Evolutionary conservation across 2,888 invertebrate species (phyloP).

Genomic region (Sinentomon sp.): DNA sequence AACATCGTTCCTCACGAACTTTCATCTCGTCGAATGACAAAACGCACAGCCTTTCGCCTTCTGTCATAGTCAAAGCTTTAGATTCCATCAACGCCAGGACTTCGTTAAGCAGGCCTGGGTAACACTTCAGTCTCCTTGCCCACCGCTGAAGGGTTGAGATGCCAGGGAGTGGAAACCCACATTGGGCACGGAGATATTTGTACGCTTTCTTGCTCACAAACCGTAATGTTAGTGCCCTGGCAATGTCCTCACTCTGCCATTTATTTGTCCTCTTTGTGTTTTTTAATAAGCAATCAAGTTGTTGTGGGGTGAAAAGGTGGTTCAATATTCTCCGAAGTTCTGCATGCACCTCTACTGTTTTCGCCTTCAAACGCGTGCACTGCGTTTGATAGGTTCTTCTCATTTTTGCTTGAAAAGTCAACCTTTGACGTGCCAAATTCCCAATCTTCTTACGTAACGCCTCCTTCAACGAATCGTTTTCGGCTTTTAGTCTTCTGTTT

Average conservation of each 20-base stretch:
- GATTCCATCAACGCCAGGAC: slow-evolving; percentile 3
- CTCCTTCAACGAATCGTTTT: too few relatives aligned
- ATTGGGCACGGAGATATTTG: background rate
- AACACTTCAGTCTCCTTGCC: slow-evolving; percentile 2
- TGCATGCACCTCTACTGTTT: too few relatives aligned
- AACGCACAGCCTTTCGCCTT: slow-evolving; percentile 1
- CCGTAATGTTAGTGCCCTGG: slow-evolving; percentile 1
- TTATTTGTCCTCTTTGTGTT: too few relatives aligned
- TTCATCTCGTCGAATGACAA: slow-evolving; percentile 10
- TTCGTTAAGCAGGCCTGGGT: slow-evolving; percentile 5
- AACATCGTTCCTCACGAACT: slow-evolving; percentile 1
- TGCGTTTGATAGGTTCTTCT: too few relatives aligned
- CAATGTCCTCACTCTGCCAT: slow-evolving; percentile 3
- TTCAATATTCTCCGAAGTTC: background rate
- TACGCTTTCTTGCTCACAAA: slow-evolving; percentile 1
- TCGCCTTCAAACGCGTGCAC: too few relatives aligned
- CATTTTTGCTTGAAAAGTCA: too few relatives aligned
- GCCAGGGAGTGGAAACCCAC: slow-evolving; percentile 4
- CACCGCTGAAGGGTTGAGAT: slow-evolving; percentile 5
- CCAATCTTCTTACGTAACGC: too few relatives aligned
- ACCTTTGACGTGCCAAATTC: too few relatives aligned
- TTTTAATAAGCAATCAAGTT: background rate
- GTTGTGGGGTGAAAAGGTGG: background rate
- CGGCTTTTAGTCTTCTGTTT: too few relatives aligned
- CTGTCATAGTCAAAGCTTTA: background rate